Conservation (phyloP, 2,888 invertebrate genomes). For the Griposia aprilina region DNA sequence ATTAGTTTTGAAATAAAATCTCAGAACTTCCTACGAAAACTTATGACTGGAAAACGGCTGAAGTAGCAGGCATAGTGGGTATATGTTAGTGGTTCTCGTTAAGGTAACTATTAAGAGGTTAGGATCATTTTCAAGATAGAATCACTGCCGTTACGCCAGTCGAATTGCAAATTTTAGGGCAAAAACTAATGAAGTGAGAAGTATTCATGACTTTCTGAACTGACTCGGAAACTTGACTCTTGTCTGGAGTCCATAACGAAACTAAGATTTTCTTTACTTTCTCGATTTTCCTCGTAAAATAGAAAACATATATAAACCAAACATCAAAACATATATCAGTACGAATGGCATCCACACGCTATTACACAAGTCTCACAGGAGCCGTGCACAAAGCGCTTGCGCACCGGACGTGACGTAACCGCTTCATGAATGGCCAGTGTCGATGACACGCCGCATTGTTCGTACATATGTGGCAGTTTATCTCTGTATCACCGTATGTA, state of each 20-base stretch:
- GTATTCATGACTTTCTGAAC: too few species aligned
- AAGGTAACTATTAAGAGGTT: neutral
- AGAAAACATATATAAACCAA: neutral
- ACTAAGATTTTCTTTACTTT: neutral
- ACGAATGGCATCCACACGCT: conserved; percentile 9
- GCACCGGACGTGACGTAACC: conserved; percentile 77
- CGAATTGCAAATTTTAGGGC: too few species aligned
- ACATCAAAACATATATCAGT: conserved; percentile 15
- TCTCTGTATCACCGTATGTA: conserved; percentile 38
- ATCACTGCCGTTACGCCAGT: too few species aligned
- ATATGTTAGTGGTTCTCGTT: neutral
- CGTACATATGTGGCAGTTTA: conserved; percentile 62
- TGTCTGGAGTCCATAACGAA: too few species aligned
- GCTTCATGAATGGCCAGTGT: conserved; percentile 77
- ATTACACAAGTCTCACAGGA: conserved; percentile 53
- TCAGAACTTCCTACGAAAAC: neutral
- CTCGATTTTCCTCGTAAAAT: neutral
- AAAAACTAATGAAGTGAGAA: too few species aligned
- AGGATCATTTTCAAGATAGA: neutral
- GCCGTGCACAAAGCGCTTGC: conserved; percentile 66
- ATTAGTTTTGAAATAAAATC: neutral
- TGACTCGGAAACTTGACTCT: too few species aligned
- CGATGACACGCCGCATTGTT: conserved; percentile 78
- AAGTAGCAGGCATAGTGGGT: neutral
- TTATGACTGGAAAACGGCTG: neutral